A percentile compares a stretch with the other conserved stretches of the same genome.
phyloP scores from a whole-genome alignment of 2,888 invertebrate genomes.

The Pelosia muscerda region DNA sequence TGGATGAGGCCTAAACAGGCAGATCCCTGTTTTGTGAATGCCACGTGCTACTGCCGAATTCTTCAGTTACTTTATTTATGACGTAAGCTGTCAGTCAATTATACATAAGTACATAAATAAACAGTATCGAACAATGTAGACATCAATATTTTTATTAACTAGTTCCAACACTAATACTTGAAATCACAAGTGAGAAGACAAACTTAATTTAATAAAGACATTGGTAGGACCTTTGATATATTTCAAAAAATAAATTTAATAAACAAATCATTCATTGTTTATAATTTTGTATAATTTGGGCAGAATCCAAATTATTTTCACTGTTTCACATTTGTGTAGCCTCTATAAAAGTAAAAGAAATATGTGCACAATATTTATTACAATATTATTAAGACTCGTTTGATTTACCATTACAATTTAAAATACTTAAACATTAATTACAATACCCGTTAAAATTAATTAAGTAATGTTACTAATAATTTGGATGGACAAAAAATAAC shows the following conservation, averaged over 20 bases:
- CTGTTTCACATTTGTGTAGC: too few species aligned
- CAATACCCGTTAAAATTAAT: background rate
- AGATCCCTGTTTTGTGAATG: too few species aligned
- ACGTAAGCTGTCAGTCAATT: too few species aligned
- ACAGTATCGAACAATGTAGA: background rate
- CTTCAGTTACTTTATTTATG: too few species aligned
- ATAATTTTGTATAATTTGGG: background rate
- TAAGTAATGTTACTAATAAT: background rate
- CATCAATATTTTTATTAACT: constrained; percentile 1
- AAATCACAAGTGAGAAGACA: background rate
- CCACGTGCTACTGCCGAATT: too few species aligned
- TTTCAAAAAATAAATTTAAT: too few species aligned
- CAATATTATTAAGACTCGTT: background rate
- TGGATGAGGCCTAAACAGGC: too few species aligned
- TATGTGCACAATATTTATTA: background rate
- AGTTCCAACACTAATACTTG: background rate
- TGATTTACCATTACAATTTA: background rate
- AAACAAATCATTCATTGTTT: too few species aligned
- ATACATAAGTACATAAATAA: background rate
- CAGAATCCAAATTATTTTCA: too few species aligned
- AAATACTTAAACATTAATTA: background rate
- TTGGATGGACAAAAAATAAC: background rate
- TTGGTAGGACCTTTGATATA: background rate
- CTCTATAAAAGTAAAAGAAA: background rate
- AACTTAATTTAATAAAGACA: background rate